phyloP scores from a whole-genome alignment of 2,888 invertebrate genomes.

The Tanypteryx hageni region DNA sequence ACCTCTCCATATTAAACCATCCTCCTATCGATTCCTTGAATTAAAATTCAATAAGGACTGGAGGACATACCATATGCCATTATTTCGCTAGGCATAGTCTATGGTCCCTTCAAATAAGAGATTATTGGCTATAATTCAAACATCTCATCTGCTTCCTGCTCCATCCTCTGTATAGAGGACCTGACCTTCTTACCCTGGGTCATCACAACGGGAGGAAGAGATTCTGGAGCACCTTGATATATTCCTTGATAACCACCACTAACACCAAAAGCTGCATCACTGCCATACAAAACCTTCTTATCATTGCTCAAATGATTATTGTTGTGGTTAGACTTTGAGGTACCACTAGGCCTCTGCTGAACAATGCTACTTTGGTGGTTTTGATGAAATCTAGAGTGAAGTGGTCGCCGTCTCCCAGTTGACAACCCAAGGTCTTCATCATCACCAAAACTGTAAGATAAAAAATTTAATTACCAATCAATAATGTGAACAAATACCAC shows the following conservation, averaged over 20 bases:
- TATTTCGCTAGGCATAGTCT: not conserved
- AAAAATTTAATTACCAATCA: not conserved
- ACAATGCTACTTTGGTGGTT: conserved; percentile 30
- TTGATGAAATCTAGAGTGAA: conserved; percentile 45
- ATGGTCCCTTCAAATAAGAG: not conserved
- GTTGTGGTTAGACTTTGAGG: conserved; percentile 36
- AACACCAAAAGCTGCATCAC: not conserved
- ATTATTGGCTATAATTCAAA: conserved; percentile 88
- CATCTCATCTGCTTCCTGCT: conserved; percentile 91
- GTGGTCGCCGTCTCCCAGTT: not conserved
- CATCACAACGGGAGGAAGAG: conserved; percentile 76
- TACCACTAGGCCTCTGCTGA: not conserved
- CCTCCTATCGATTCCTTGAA: not conserved
- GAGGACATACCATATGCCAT: not conserved
- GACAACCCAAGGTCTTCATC: not conserved
- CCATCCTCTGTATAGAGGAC: conserved; percentile 87
- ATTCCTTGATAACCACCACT: conserved; percentile 30
- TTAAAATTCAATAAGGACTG: not conserved
- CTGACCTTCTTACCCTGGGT: conserved; percentile 89
- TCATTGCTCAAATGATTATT: not conserved
- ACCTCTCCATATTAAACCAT: not conserved
- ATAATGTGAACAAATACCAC: too few species aligned
- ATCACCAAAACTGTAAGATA: not conserved
- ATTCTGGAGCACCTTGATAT: conserved; percentile 14
- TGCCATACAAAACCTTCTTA: not conserved